Conservation (phyloP, 2,113 vertebrate genomes). For the Plecturocebus donacophilus region DNA sequence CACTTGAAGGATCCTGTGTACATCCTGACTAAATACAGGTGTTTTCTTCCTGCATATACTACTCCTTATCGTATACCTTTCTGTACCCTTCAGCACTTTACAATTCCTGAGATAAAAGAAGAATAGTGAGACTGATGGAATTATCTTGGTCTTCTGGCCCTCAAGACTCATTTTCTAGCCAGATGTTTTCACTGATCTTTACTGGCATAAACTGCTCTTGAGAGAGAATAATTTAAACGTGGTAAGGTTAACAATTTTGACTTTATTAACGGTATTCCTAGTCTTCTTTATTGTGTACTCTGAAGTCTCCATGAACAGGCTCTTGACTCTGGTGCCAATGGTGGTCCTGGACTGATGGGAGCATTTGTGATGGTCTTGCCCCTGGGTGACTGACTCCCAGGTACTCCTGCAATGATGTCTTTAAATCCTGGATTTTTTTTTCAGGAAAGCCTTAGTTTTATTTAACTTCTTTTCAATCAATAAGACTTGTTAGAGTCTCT, state of each 20-base stretch:
- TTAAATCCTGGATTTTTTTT: background rate
- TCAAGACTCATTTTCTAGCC: background rate
- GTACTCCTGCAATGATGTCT: background rate
- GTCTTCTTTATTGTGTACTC: background rate
- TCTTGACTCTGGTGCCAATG: background rate
- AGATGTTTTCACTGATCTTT: conserved; percentile 12
- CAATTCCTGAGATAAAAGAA: background rate
- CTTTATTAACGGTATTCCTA: background rate
- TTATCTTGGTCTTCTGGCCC: background rate
- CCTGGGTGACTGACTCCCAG: background rate
- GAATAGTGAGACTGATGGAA: background rate
- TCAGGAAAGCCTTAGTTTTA: background rate
- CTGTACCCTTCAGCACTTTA: background rate
- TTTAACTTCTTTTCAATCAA: background rate
- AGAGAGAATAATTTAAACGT: conserved; percentile 32
- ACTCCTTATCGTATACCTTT: background rate
- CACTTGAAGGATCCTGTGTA: background rate
- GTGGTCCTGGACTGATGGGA: background rate
- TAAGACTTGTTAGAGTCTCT: background rate
- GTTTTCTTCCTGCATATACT: background rate
- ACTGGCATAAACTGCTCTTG: background rate
- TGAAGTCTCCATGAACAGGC: background rate
- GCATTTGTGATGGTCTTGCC: background rate
- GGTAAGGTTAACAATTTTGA: background rate
- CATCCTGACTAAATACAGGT: background rate